phyloP scores from a whole-genome alignment of 2,113 vertebrate genomes.

The Corvus hawaiiensis region DNA sequence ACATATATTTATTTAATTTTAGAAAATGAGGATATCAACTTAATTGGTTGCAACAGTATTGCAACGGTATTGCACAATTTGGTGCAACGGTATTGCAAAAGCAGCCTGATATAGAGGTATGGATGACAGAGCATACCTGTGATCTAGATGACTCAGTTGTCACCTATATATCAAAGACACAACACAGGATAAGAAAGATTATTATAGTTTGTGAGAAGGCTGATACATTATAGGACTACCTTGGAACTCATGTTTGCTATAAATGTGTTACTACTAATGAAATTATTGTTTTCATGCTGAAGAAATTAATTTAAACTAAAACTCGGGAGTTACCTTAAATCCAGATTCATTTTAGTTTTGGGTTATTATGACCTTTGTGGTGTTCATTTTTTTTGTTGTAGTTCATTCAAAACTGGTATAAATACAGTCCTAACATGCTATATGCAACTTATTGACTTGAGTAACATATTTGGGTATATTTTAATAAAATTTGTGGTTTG shows the following conservation, averaged over 20 bases:
- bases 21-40: neutral
- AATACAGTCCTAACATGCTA: neutral
- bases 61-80: neutral
- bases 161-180: neutral
- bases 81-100: neutral
- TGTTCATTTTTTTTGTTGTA: neutral
- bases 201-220: neutral
- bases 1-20: neutral
- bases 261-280: neutral
- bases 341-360: neutral
- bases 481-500: neutral
- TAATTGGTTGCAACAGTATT: neutral
- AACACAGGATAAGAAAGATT: neutral
- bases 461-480: neutral
- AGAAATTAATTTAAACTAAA: neutral
- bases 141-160: neutral
- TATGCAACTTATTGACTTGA: slow-evolving; percentile 30
- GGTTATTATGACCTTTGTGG: neutral
- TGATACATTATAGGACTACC: neutral
- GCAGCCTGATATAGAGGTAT: neutral
- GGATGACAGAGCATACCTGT: neutral
- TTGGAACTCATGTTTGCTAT: neutral
- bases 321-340: neutral
- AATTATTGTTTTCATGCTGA: neutral
- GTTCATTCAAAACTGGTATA: neutral